These are phyloP conservation scores for Miltochrista miniata DNA, from an alignment of 2,888 invertebrate species.

Conservation along the genomic window DNA sequence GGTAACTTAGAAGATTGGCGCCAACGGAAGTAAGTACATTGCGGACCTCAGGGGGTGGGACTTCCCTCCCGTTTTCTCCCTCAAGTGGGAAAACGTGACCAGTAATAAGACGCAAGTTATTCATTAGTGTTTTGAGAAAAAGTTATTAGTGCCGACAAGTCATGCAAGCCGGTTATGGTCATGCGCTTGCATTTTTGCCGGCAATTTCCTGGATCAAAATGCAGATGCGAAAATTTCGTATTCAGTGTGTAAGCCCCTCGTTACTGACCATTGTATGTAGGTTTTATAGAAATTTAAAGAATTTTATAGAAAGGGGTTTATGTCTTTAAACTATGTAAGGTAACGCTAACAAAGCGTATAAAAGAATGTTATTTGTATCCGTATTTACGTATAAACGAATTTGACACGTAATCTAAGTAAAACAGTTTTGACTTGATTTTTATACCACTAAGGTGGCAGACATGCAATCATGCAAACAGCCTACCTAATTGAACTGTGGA, in stretches of 20 bases:
- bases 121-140: constrained; percentile 81
- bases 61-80: constrained; percentile 10
- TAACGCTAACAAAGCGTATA: not conserved
- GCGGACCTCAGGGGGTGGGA: constrained; percentile 1
- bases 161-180: constrained; percentile 59
- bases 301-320: not conserved
- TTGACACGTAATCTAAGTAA: too few relatives aligned
- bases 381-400: too few relatives aligned
- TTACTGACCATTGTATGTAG: constrained; percentile 33
- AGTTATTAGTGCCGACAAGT: constrained; percentile 71
- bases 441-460: too few relatives aligned
- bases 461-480: too few relatives aligned
- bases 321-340: not conserved
- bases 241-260: constrained; percentile 26
- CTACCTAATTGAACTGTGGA: too few relatives aligned
- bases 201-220: constrained; percentile 64
- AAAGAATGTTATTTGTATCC: too few relatives aligned
- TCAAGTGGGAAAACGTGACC: constrained; percentile 74
- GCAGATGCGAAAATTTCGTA: constrained; percentile 38
- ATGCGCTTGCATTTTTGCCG: constrained; percentile 70
- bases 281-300: too few relatives aligned
- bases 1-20: constrained; percentile 65
- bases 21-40: constrained; percentile 34
- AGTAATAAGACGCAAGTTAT: constrained; percentile 77
- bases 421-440: too few relatives aligned